These are phyloP conservation scores for Caenorhabditis auriculariae DNA, from an alignment of 2,888 invertebrate species.

Conservation along the genomic window DNA sequence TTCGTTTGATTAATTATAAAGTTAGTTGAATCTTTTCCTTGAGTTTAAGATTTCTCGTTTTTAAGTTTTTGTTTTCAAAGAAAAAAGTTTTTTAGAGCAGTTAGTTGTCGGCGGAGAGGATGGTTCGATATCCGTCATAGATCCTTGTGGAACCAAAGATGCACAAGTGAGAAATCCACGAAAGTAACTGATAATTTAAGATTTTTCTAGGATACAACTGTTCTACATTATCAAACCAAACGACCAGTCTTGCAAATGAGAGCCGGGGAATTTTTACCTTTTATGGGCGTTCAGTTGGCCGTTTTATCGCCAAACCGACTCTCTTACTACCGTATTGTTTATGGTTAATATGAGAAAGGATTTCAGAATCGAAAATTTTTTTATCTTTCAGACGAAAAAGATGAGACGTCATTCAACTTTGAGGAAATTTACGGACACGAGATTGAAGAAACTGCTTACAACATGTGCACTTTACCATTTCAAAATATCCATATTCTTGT, in stretches of 20 bases:
- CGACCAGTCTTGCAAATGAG: conserved; percentile 19
- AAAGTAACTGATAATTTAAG: too few relatives aligned
- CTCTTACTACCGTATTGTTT: conserved; percentile 10
- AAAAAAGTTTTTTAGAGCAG: conserved; percentile 17
- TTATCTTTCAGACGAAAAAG: conserved; percentile 7
- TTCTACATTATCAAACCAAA: conserved; percentile 14
- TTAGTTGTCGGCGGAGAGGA: conserved; percentile 32
- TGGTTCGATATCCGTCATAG: conserved; percentile 29
- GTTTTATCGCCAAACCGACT: conserved; percentile 16
- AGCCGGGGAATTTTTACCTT: conserved; percentile 15
- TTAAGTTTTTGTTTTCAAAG: too few relatives aligned
- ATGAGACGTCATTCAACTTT: conserved; percentile 7
- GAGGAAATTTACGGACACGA: conserved; percentile 32
- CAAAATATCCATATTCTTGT: conserved; percentile 24
- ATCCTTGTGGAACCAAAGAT: conserved; percentile 17
- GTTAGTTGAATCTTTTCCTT: too few relatives aligned
- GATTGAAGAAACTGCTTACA: conserved; percentile 26
- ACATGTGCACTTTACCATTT: conserved; percentile 26
- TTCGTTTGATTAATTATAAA: too few relatives aligned
- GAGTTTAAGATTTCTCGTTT: too few relatives aligned
- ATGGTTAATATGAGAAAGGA: too few relatives aligned
- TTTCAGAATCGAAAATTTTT: too few relatives aligned
- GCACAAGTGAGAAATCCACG: conserved; percentile 4
- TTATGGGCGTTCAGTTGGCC: conserved; percentile 9
- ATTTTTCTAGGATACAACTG: conserved; percentile 4